phyloP scores from a whole-genome alignment of 1,140 invertebrate species.

The Parasteatoda tepidariorum region DNA sequence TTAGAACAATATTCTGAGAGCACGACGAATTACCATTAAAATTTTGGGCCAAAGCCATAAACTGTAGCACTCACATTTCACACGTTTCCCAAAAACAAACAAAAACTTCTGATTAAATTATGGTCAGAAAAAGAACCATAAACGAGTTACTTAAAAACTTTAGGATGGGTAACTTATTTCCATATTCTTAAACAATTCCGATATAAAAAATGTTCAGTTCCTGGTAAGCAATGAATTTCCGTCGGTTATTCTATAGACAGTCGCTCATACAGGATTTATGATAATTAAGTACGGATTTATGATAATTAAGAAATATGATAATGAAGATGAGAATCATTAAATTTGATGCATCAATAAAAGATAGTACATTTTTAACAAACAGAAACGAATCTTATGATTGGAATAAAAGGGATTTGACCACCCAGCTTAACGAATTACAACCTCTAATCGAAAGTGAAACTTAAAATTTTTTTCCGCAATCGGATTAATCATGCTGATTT shows the following conservation, averaged over 20 bases:
- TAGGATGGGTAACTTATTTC: slow-evolving; percentile 1
- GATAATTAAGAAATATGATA: not conserved
- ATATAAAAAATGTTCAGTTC: not conserved
- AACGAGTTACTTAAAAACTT: not conserved
- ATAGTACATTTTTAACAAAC: not conserved
- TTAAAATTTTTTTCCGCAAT: not conserved
- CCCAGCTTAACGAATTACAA: not conserved
- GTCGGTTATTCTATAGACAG: not conserved
- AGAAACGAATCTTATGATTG: not conserved
- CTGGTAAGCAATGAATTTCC: not conserved
- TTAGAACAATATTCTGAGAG: not conserved
- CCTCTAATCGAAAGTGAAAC: not conserved
- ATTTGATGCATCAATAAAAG: not conserved
- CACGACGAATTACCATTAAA: not conserved
- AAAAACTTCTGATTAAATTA: not conserved
- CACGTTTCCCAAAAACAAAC: not conserved
- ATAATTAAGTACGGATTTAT: not conserved
- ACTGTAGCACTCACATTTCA: not conserved
- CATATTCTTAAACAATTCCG: not conserved
- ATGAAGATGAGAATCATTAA: not conserved
- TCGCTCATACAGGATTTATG: too few species aligned
- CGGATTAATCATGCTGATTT: too few species aligned
- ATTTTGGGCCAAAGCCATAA: not conserved
- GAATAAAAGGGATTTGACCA: not conserved
- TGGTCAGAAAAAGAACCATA: not conserved